These are phyloP conservation scores for Nothocercus julius DNA, from an alignment of 2,113 vertebrate species.

Conservation along the genomic window DNA sequence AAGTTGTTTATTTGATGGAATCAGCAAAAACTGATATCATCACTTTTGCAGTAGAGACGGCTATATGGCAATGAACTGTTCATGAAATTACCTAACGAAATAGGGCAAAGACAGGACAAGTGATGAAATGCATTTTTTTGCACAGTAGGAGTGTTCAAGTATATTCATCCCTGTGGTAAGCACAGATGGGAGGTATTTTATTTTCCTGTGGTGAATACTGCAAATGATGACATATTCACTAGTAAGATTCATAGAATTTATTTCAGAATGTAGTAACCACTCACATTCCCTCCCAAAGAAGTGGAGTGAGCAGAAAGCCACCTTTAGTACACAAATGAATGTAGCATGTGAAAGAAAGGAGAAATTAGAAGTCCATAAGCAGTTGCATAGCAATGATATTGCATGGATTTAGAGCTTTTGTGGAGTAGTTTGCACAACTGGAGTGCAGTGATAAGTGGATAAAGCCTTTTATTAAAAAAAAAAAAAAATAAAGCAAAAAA, in stretches of 20 bases:
- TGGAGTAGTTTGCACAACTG: background rate
- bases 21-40: background rate
- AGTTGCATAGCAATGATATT: background rate
- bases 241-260: background rate
- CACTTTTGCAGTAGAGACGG: background rate
- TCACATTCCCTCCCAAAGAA: background rate
- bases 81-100: background rate
- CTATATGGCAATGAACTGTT: background rate
- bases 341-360: background rate
- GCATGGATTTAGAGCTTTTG: background rate
- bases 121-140: background rate
- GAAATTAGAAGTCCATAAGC: background rate
- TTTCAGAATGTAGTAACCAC: background rate
- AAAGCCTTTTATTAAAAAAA: background rate
- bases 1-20: background rate
- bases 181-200: background rate
- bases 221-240: background rate
- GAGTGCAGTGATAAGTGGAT: background rate
- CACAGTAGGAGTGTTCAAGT: background rate
- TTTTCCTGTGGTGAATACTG: background rate
- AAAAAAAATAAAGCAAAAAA: background rate
- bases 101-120: background rate
- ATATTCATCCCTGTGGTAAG: background rate
- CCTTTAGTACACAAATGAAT: background rate
- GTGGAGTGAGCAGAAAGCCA: background rate